A percentile compares a stretch with the other conserved stretches of the same genome.
phyloP scores from a whole-genome alignment of 2,888 invertebrate species.

The Phaonia tiefii region DNA sequence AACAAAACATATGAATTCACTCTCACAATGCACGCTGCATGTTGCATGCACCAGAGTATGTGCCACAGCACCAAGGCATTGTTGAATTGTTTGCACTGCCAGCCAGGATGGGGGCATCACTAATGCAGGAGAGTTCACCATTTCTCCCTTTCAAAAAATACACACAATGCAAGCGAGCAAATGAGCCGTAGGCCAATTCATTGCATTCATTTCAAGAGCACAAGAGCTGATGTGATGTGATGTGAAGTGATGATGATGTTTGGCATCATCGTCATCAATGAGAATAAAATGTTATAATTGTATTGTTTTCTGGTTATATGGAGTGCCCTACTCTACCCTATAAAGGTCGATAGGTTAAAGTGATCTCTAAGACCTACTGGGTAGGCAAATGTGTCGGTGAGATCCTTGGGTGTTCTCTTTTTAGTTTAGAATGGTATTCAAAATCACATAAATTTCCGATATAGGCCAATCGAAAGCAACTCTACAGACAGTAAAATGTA shows the following conservation, averaged over 20 bases:
- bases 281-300: constrained; percentile 64
- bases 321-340: constrained; percentile 1
- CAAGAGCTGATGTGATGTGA: background rate
- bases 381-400: no score
- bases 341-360: no score
- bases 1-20: constrained; percentile 57
- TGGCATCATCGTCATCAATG: constrained; percentile 59
- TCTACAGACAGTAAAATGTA: no score
- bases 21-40: constrained; percentile 51
- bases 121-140: background rate
- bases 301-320: constrained; percentile 31
- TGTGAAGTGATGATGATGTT: background rate
- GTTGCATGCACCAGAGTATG: background rate
- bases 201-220: constrained; percentile 47
- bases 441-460: no score
- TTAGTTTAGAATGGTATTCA: no score
- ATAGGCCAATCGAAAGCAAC: no score
- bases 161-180: constrained; percentile 58
- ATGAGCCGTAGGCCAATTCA: constrained; percentile 63
- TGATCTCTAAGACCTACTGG: no score
- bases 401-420: no score
- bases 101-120: background rate
- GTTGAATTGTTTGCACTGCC: constrained; percentile 25
- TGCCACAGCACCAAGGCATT: constrained; percentile 2
- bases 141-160: background rate